Conservation (phyloP, 1,140 invertebrate genomes). For the Brachionus rubens region DNA sequence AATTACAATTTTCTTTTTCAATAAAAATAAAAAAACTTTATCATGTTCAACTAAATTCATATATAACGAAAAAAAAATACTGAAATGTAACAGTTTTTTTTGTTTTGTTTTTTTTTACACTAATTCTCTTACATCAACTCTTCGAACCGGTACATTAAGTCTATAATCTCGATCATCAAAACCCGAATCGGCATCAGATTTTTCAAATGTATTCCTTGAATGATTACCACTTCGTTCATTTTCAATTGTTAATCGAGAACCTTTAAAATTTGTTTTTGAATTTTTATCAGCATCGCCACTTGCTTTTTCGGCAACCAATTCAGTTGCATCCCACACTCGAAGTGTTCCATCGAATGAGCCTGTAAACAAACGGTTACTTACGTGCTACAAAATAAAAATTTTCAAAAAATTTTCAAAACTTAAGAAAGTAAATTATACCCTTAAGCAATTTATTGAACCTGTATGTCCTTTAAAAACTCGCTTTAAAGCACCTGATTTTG, state of each 20-base stretch:
- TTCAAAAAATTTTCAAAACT: neutral
- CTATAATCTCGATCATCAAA: constrained; percentile 30
- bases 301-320: constrained; percentile 17
- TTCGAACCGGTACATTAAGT: neutral
- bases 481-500: constrained; percentile 62
- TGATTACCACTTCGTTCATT: neutral
- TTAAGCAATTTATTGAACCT: constrained; percentile 58
- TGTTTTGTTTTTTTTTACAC: neutral
- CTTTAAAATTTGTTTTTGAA: constrained; percentile 9
- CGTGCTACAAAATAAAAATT: constrained; percentile 49
- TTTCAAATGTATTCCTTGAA: constrained; percentile 17
- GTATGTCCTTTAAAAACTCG: constrained; percentile 59
- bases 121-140: constrained; percentile 19
- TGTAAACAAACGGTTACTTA: constrained; percentile 59
- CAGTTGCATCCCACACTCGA: constrained; percentile 58
- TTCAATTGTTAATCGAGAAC: neutral
- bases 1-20: too few species aligned
- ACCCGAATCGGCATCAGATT: constrained; percentile 34
- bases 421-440: constrained; percentile 50
- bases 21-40: too few species aligned
- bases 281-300: neutral
- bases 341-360: constrained; percentile 59
- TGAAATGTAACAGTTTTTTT: too few species aligned
- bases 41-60: neutral
- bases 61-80: neutral